phyloP scores from a whole-genome alignment of 2,888 invertebrate species.

The Aelia acuminata region DNA sequence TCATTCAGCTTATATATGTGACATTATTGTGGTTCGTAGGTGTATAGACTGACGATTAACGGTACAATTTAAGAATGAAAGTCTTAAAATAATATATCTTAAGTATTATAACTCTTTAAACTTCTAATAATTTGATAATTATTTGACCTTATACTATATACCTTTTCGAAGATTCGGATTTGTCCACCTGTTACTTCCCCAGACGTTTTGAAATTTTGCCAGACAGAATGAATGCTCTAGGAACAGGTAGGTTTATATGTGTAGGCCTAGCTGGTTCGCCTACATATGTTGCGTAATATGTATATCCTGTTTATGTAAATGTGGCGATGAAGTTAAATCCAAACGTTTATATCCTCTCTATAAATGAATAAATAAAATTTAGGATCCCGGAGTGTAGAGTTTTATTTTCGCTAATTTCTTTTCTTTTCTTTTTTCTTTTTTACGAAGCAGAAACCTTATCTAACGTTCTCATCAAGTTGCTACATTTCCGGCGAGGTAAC shows the following conservation, averaged over 20 bases:
- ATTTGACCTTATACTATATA: no score
- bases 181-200: not conserved
- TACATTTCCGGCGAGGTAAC: slow-evolving; percentile 1
- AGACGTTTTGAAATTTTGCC: not conserved
- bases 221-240: not conserved
- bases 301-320: not conserved
- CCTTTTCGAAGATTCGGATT: not conserved
- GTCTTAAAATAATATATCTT: no score
- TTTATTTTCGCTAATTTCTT: not conserved
- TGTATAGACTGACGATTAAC: no score
- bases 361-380: not conserved
- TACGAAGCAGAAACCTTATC: not conserved
- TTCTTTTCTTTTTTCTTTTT: not conserved
- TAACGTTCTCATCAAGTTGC: not conserved
- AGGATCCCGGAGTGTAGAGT: not conserved
- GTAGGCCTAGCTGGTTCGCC: slow-evolving; percentile 22
- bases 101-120: no score
- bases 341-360: not conserved
- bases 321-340: not conserved
- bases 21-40: no score
- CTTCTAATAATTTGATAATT: no score
- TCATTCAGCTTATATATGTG: no score
- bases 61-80: no score
- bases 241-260: slow-evolving; percentile 33
- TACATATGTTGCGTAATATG: not conserved